phyloP scores from a whole-genome alignment of 2,113 vertebrate genomes.

The Felis chaus region DNA sequence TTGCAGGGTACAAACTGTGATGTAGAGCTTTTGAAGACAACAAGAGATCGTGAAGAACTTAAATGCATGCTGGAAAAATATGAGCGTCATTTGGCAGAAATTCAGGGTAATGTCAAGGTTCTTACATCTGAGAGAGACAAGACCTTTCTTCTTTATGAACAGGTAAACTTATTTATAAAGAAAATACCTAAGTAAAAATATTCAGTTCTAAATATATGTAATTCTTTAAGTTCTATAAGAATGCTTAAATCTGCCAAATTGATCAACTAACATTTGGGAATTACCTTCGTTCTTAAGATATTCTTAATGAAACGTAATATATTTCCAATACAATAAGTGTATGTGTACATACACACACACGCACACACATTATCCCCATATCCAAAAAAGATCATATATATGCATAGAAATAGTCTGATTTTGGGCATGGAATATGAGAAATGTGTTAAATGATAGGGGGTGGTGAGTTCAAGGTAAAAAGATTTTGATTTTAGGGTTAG shows the following conservation, averaged over 20 bases:
- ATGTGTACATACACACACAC: neutral
- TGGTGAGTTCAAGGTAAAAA: neutral
- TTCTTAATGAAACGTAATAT: slow-evolving; percentile 21
- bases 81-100: slow-evolving; percentile 86
- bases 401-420: neutral
- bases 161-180: slow-evolving; percentile 76
- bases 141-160: slow-evolving; percentile 83
- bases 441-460: neutral
- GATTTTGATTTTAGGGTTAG: neutral
- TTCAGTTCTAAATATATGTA: slow-evolving; percentile 14
- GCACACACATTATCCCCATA: neutral
- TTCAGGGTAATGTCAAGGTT: slow-evolving; percentile 88
- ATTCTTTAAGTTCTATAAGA: neutral
- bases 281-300: slow-evolving; percentile 18
- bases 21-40: slow-evolving; percentile 83
- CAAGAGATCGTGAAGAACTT: slow-evolving; percentile 85
- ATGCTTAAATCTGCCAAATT: slow-evolving; percentile 16
- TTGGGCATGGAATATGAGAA: neutral
- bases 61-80: slow-evolving; percentile 86
- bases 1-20: slow-evolving; percentile 83
- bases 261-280: slow-evolving; percentile 31
- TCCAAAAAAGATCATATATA: neutral
- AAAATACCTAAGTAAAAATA: slow-evolving; percentile 5
- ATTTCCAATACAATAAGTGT: neutral
- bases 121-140: slow-evolving; percentile 89